Conservation (phyloP, 2,888 invertebrate genomes). For the Reticulitermes lucifugus region DNA sequence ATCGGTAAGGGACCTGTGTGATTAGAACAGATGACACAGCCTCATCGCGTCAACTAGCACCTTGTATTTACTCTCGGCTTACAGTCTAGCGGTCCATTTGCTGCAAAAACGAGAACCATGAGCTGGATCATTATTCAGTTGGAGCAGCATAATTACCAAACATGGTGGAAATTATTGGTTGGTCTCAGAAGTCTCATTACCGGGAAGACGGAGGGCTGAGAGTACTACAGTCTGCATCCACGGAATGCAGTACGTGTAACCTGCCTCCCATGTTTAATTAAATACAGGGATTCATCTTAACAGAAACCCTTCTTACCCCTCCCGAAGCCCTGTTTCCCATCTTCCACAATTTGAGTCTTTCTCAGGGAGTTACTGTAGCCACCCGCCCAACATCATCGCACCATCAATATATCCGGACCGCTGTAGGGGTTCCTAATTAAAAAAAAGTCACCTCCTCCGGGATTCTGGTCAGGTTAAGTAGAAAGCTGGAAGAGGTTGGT, state of each 20-base stretch:
- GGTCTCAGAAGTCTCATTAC: constrained; percentile 34
- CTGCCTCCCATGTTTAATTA: constrained; percentile 45
- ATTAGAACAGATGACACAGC: no score
- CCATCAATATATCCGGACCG: constrained; percentile 15
- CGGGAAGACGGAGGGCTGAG: background rate
- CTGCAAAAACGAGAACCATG: background rate
- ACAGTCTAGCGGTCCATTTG: background rate
- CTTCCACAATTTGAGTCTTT: constrained; percentile 31
- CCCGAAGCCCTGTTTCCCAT: background rate
- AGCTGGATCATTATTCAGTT: constrained; percentile 34
- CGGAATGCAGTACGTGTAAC: background rate
- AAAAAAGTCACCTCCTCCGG: constrained; percentile 38
- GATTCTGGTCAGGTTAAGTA: constrained; percentile 36
- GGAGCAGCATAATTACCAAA: constrained; percentile 33
- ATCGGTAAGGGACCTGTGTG: no score
- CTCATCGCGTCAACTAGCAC: no score
- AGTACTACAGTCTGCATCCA: background rate
- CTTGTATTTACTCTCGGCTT: no score
- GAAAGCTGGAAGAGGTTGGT: background rate
- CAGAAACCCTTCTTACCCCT: constrained; percentile 5
- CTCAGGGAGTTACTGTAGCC: background rate
- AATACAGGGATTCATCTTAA: constrained; percentile 42
- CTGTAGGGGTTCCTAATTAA: constrained; percentile 37
- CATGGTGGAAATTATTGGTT: constrained; percentile 35
- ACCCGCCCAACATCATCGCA: constrained; percentile 4